These are phyloP conservation scores for Drosophila mulleri DNA, from an alignment of 2,888 invertebrate genomes.

Conservation along the genomic window DNA sequence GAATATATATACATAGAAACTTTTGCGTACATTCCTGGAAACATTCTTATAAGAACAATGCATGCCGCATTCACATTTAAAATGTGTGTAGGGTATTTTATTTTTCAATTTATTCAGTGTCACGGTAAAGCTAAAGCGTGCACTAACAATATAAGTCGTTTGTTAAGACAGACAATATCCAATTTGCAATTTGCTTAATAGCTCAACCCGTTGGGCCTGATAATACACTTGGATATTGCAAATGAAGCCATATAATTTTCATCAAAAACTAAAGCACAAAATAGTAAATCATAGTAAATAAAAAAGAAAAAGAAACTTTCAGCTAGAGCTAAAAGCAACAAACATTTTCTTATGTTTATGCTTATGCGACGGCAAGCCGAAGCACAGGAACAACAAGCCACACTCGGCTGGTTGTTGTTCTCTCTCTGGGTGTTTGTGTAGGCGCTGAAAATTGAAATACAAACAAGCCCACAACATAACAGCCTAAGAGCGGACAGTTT, in stretches of 20 bases:
- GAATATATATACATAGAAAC: no score
- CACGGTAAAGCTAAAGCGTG: neutral
- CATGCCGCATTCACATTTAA: neutral
- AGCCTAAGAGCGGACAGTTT: constrained; percentile 36
- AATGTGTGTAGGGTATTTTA: neutral
- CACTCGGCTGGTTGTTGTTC: constrained; percentile 36
- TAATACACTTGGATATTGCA: constrained; percentile 36
- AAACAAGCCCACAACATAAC: constrained; percentile 58
- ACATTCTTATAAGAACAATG: neutral
- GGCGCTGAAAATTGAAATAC: constrained; percentile 74
- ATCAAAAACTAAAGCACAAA: constrained; percentile 48
- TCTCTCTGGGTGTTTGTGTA: constrained; percentile 63
- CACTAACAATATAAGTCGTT: constrained; percentile 53
- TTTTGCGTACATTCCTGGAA: neutral
- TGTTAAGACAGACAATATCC: constrained; percentile 56
- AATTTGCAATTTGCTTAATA: constrained; percentile 74
- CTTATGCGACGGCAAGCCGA: constrained; percentile 36
- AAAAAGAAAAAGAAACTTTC: constrained; percentile 48
- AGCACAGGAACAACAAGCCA: constrained; percentile 42
- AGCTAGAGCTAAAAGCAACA: constrained; percentile 62
- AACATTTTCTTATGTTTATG: constrained; percentile 76
- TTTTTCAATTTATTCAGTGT: neutral
- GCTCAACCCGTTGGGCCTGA: constrained; percentile 34
- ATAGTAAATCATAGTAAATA: constrained; percentile 26
- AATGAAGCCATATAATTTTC: constrained; percentile 73